phyloP scores from a whole-genome alignment of 30 jellyfish, hydroid and myxozoan species.

The Morbakka virulenta region DNA sequence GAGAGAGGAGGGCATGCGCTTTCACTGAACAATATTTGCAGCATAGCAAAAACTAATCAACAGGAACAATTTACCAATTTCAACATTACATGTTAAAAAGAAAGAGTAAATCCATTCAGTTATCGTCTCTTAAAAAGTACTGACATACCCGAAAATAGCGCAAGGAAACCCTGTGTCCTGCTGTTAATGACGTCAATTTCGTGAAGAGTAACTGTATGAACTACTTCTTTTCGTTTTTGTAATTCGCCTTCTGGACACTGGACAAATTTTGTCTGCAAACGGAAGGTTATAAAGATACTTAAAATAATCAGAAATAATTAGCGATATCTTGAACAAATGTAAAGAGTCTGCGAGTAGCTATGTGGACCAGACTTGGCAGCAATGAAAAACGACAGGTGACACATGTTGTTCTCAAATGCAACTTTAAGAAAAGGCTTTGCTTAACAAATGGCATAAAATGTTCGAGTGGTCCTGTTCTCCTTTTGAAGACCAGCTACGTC shows the following conservation, averaged over 20 bases:
- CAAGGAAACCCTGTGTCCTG: slow-evolving; percentile 98
- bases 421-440: too few relatives aligned
- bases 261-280: slow-evolving; percentile 86
- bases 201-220: slow-evolving; percentile 94
- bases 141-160: slow-evolving; percentile 86
- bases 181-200: slow-evolving; percentile 98
- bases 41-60: too few relatives aligned
- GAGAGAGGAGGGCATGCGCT: too few relatives aligned
- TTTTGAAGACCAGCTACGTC: too few relatives aligned
- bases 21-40: too few relatives aligned
- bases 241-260: slow-evolving; percentile 99
- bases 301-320: background rate
- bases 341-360: background rate
- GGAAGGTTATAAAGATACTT: background rate
- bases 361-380: background rate
- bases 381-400: background rate
- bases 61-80: too few relatives aligned
- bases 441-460: too few relatives aligned
- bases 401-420: too few relatives aligned
- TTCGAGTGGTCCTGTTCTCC: too few relatives aligned
- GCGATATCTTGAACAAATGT: background rate
- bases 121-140: too few relatives aligned
- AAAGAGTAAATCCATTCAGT: background rate
- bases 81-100: background rate
- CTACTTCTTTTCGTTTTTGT: slow-evolving; percentile 94